Evolutionary conservation across 2,888 invertebrate species (phyloP).

Genomic region (Tetragonisca angustula): DNA sequence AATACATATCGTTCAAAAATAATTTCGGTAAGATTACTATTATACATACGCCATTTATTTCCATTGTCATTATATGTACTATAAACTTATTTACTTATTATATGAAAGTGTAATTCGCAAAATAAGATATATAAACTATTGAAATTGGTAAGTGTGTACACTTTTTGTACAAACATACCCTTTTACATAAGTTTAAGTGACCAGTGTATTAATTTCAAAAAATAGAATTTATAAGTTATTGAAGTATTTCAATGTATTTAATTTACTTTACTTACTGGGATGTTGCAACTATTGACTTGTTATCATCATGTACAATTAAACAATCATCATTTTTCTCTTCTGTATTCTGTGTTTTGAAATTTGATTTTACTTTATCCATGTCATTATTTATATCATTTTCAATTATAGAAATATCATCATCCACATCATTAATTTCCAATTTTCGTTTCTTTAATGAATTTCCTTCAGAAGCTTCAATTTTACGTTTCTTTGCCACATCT

Average conservation of each 20-base stretch:
- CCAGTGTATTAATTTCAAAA: slow-evolving; percentile 4
- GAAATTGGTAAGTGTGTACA: slow-evolving; percentile 38
- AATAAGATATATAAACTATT: slow-evolving; percentile 11
- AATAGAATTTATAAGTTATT: neutral
- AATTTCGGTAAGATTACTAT: slow-evolving; percentile 21
- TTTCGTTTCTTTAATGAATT: slow-evolving; percentile 74
- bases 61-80: slow-evolving; percentile 6
- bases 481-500: slow-evolving; percentile 77
- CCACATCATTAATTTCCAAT: slow-evolving; percentile 63
- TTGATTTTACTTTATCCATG: slow-evolving; percentile 16
- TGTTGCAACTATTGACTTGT: slow-evolving; percentile 48
- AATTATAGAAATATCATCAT: slow-evolving; percentile 74
- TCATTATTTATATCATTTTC: slow-evolving; percentile 67
- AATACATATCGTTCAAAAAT: slow-evolving; percentile 11
- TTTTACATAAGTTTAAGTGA: slow-evolving; percentile 2
- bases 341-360: slow-evolving; percentile 46
- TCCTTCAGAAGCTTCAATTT: slow-evolving; percentile 66
- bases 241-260: slow-evolving; percentile 1
- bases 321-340: slow-evolving; percentile 73
- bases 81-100: slow-evolving; percentile 18
- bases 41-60: slow-evolving; percentile 16
- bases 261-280: slow-evolving; percentile 38
- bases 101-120: slow-evolving; percentile 7
- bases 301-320: slow-evolving; percentile 77
- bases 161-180: slow-evolving; percentile 28